Evolutionary conservation across 2,797 vertebrate species (phyloP).

Genomic region (Buceros bicornis): DNA sequence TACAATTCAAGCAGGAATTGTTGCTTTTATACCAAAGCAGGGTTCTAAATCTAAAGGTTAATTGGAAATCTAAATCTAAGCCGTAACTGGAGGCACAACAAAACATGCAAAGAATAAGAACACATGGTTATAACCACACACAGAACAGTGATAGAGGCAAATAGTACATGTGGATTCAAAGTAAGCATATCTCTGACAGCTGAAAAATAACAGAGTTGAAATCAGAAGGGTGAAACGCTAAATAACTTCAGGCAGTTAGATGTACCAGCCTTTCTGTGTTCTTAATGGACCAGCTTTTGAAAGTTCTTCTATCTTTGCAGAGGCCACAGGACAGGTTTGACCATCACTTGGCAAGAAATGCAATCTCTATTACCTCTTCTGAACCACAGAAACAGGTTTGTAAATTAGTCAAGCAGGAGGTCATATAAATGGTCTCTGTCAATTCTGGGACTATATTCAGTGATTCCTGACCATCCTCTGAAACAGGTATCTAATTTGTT

Average conservation of each 20-base stretch:
- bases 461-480: neutral
- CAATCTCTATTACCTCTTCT: neutral
- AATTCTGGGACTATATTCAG: neutral
- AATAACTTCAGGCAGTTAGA: neutral
- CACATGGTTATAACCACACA: neutral
- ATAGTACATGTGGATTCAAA: neutral
- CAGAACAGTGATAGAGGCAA: neutral
- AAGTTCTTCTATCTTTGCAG: neutral
- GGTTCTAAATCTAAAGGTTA: neutral
- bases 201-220: neutral
- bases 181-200: neutral
- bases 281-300: neutral
- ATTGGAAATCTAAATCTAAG: neutral
- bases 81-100: neutral
- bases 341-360: neutral
- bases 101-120: neutral
- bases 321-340: fast-evolving
- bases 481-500: neutral
- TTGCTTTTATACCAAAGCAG: neutral
- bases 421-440: neutral
- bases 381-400: neutral
- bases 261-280: neutral
- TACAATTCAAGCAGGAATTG: neutral
- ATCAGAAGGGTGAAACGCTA: neutral
- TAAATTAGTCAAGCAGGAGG: neutral